Evolutionary conservation across 2,888 invertebrate genomes (phyloP).

Genomic region (Drosophila stalkeri): DNA sequence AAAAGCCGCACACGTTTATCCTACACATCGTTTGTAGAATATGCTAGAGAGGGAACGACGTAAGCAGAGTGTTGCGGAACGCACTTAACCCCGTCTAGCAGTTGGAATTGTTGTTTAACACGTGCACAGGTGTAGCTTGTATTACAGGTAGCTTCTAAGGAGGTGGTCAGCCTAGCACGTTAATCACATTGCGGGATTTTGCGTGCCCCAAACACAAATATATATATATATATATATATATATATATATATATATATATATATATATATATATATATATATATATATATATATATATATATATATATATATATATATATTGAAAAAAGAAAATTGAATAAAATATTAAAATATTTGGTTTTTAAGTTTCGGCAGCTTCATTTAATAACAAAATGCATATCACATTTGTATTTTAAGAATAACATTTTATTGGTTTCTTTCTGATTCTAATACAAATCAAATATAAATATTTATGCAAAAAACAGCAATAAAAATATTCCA

Average conservation of each 20-base stretch:
- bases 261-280: too few relatives aligned
- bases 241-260: too few relatives aligned
- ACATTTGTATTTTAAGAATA: constrained; percentile 25
- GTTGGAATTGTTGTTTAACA: constrained; percentile 75
- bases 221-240: too few relatives aligned
- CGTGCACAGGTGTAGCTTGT: constrained; percentile 51
- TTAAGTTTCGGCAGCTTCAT: too few relatives aligned
- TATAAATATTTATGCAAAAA: constrained; percentile 38
- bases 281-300: too few relatives aligned
- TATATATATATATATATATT: too few relatives aligned
- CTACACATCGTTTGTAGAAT: constrained; percentile 12
- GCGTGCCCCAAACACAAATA: too few relatives aligned
- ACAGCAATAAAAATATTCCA: constrained; percentile 46
- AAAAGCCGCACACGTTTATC: constrained; percentile 68
- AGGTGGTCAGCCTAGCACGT: constrained; percentile 3
- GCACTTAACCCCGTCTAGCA: constrained; percentile 62
- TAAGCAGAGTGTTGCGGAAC: constrained; percentile 36
- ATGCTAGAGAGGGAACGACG: not conserved
- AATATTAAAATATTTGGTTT: too few relatives aligned
- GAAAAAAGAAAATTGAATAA: too few relatives aligned
- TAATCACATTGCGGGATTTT: not conserved
- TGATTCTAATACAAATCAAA: constrained; percentile 48
- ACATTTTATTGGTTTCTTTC: constrained; percentile 63
- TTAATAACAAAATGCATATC: not conserved
- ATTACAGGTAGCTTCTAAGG: constrained; percentile 12